Evolutionary conservation across 2,888 invertebrate genomes (phyloP).

Genomic region (Cybosia mesomella): DNA sequence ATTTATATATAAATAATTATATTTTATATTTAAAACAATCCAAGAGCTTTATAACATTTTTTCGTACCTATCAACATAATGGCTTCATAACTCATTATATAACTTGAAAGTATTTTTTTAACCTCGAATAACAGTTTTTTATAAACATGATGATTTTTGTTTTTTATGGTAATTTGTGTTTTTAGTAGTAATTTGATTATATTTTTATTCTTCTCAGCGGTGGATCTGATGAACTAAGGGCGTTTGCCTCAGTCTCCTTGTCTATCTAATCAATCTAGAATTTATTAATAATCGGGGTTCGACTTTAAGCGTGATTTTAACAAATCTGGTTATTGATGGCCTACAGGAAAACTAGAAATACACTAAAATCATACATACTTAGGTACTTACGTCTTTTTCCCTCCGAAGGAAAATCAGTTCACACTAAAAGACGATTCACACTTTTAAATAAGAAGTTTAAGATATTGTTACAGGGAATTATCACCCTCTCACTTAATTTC

Average conservation of each 20-base stretch:
- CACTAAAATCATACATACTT: no score
- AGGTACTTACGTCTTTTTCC: no score
- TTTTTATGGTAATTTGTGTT: background rate
- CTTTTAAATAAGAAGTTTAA: no score
- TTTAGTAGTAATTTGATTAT: background rate
- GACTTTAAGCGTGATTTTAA: no score
- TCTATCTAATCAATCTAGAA: background rate
- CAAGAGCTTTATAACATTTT: background rate
- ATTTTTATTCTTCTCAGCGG: no score
- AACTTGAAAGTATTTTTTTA: background rate
- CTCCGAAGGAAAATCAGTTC: no score
- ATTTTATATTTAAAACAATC: background rate
- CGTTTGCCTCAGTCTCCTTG: background rate
- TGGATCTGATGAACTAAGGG: no score
- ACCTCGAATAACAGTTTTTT: constrained; percentile 1
- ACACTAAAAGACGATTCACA: no score
- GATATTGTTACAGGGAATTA: background rate
- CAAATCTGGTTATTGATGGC: no score
- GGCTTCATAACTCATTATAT: background rate
- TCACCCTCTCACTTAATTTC: background rate
- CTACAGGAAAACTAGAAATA: no score
- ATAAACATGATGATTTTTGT: background rate
- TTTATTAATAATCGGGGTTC: no score
- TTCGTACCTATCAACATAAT: background rate
- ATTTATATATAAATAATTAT: no score